Base-by-base conservation (phyloP, 2,797 vertebrate genomes). In the Trachurus trachurus region DNA sequence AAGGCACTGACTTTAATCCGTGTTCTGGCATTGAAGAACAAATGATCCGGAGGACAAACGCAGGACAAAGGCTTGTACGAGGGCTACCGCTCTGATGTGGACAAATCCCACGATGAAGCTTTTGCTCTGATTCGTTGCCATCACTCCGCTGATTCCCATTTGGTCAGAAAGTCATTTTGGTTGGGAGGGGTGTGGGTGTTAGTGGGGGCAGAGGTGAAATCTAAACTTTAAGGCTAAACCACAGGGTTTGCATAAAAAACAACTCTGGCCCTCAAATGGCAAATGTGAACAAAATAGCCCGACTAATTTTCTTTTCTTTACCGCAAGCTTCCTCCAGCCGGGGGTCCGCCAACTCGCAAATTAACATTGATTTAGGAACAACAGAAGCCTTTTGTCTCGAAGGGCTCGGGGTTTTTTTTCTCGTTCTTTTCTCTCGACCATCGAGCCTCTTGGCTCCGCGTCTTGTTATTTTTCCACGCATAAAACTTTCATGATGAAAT, bases 361-460 rank as follows among this genome's bases (percentile, higher is more conserved):
- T 93, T 74, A 93, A 90, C 87, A 39, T 88, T 89, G 86, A 93
- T 93, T 92, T 87, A 90, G 88, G 78, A 92, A 94, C 94, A 94
- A 95, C 94, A 94, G 92, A 93, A 90, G 93, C 89, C 93, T 93
- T 94, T 95, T 94, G 94, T 95, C 86, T 94, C 72, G 11, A 47
- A 72, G 63, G 68, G 50, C 66, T 78, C 10, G 0, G 39, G 1
- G 54, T 73, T 60, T 86, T 86, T 81, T 80, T 58, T 71, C 34
- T 37, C 34, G 34, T 37, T 44, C 58, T 77, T 80, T 84, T 85
- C 72, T 70, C 82, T 89, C 59, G 29, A 74, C 83, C 66, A 21
- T 76, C 6, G 75, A 91, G 85, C 61, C 59, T 53, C 84, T 94
- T 91, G 83, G 90, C 91, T 91, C 81, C 6, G 57, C 19, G 29